Evolutionary conservation across 2,797 vertebrate genomes (phyloP).

Genomic region (Acanthurus tractus): DNA sequence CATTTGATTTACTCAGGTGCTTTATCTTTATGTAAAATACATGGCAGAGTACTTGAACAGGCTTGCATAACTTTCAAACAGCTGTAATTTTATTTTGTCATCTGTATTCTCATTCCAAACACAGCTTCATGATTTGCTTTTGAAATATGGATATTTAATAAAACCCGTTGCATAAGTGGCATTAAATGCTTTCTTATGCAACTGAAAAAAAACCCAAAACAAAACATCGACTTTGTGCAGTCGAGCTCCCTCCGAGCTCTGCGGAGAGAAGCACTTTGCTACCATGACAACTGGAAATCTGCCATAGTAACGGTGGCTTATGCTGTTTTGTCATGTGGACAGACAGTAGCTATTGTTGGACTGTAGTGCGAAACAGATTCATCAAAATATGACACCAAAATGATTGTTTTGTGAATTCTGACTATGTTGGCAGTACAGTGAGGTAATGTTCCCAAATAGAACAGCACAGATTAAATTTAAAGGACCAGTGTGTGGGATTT

Average conservation of each 20-base stretch:
- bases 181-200: constrained; percentile 23
- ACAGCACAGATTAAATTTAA: background rate
- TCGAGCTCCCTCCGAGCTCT: constrained; percentile 7
- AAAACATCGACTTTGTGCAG: constrained; percentile 27
- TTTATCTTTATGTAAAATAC: background rate
- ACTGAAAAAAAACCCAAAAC: constrained; percentile 8
- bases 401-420: constrained; percentile 1
- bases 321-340: constrained; percentile 20
- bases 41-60: background rate
- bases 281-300: constrained; percentile 79
- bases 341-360: constrained; percentile 4
- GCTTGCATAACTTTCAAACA: background rate
- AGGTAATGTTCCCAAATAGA: background rate
- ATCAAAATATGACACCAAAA: constrained; percentile 10
- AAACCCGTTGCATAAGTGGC: background rate
- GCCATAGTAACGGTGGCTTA: constrained; percentile 62
- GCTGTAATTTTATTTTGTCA: constrained; percentile 9
- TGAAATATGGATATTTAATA: constrained; percentile 40
- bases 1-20: background rate
- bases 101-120: constrained; percentile 22
- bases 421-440: background rate
- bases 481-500: background rate
- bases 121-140: background rate
- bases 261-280: constrained; percentile 57
- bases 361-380: background rate